These are phyloP conservation scores for Sylvicola cinctus DNA, from an alignment of 2,888 invertebrate genomes.

Conservation along the genomic window DNA sequence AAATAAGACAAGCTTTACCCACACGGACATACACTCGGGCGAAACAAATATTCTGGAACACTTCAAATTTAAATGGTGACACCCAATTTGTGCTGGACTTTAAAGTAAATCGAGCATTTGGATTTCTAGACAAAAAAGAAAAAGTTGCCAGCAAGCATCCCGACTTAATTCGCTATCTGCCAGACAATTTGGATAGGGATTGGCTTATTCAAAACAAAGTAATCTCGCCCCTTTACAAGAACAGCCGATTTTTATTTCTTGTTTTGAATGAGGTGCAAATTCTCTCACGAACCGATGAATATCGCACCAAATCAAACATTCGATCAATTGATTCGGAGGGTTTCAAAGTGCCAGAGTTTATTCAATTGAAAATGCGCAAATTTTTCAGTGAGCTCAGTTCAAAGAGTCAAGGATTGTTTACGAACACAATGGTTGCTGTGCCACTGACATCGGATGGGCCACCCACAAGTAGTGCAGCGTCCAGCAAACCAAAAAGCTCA, in stretches of 20 bases:
- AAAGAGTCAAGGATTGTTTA: slow-evolving; percentile 23
- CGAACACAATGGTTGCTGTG: slow-evolving; percentile 9
- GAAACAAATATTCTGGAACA: slow-evolving; percentile 32
- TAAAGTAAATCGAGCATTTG: slow-evolving; percentile 23
- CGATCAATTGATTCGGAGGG: slow-evolving; percentile 27
- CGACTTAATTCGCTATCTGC: slow-evolving; percentile 39
- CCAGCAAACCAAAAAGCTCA: slow-evolving; percentile 17
- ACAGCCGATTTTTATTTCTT: slow-evolving; percentile 36
- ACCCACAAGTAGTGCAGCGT: too few species aligned
- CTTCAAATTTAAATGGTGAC: slow-evolving; percentile 30
- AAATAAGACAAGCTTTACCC: slow-evolving; percentile 2
- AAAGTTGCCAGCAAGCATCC: slow-evolving; percentile 41
- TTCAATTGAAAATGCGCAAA: slow-evolving; percentile 36
- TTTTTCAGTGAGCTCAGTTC: slow-evolving; percentile 24
- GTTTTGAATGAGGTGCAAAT: slow-evolving; percentile 37
- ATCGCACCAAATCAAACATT: slow-evolving; percentile 23
- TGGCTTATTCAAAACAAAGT: slow-evolving; percentile 37
- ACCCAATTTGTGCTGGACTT: slow-evolving; percentile 38
- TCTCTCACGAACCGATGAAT: slow-evolving; percentile 33
- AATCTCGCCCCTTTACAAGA: slow-evolving; percentile 36
- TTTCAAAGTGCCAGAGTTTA: slow-evolving; percentile 36
- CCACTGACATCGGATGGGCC: not conserved
- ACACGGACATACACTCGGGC: not conserved
- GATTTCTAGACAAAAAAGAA: slow-evolving; percentile 27
- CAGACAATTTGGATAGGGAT: slow-evolving; percentile 41